Percentiles rank a stretch among this genome's conserved stretches.
These are phyloP conservation scores for Urosaurus nigricauda DNA, from an alignment of 2,797 vertebrate species.

Conservation along the genomic window DNA sequence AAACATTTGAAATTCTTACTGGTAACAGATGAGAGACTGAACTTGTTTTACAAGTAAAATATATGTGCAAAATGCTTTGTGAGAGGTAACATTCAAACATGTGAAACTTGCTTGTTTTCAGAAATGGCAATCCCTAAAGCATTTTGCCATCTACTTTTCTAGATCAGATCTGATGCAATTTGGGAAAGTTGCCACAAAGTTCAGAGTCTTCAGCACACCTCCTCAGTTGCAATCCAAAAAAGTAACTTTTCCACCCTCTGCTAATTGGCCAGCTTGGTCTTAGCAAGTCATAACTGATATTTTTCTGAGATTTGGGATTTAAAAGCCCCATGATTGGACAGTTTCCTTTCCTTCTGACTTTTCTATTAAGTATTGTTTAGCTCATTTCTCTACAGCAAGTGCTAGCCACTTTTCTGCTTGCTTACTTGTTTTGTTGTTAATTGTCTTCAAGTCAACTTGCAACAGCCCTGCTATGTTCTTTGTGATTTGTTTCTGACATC, in stretches of 20 bases:
- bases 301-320: background rate
- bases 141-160: background rate
- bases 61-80: background rate
- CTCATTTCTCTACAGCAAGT: background rate
- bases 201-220: no score
- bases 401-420: background rate
- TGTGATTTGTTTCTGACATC: no score
- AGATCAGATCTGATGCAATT: no score
- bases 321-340: background rate
- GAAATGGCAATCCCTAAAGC: background rate
- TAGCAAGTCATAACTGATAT: background rate
- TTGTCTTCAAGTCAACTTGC: no score
- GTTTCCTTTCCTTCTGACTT: background rate
- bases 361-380: slow-evolving; percentile 9
- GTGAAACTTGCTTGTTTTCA: background rate
- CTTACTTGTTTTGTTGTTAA: background rate
- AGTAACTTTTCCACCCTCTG: background rate
- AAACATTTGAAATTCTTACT: background rate
- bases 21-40: background rate
- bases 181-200: no score
- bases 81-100: background rate
- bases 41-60: background rate
- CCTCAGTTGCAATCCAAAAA: background rate
- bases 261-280: background rate
- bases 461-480: no score